Base-by-base conservation (phyloP, 2,113 vertebrate species). In the Mohoua ochrocephala region DNA sequence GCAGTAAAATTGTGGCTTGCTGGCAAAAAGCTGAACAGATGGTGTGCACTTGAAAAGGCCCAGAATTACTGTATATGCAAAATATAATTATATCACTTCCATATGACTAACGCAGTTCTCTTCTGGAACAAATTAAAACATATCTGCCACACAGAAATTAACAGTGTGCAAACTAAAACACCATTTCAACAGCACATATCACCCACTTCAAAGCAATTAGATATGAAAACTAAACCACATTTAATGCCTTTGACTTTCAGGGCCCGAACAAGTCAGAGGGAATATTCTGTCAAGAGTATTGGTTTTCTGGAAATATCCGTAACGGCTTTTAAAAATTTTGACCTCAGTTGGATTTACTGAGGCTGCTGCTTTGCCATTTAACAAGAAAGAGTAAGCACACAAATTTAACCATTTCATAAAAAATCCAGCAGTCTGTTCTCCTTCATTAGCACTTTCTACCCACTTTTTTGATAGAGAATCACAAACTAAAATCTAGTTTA, bases 41-140 rank as follows among this genome's bases (percentile, higher is more conserved):
- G 87, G 94, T 61, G 95, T 84, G 50, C 89, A 94, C 93, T 91
- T 96, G 93, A 91, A 97, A 96, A 86, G 20, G 44, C 76, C 95
- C 89, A 91, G 89, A 95, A 95, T 96, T 94, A 92, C 21, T 90
- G 91, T 96, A 91, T 96, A 94, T 91, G 91, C 65, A 95, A 95
- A 97, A 95, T 57, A 92, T 86, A 87, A 87, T n/a, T 47, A 42
- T 78, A 97, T 96, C 95, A 68, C 90, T 98, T 97, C 97, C 97
- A 97, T 82, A 93, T 96, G 97, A 97, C 54, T 67, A 53, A 76
- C 64, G 28, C 6, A 91, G 75, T 54, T 95, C 95, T 95, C 93
- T 80, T 91, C 96, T 98, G 96, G 87, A 97, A 74, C 75, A 35
- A 93, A 97, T 97, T 96, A 92, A 92, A 96, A 79, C 75, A 1